These are phyloP conservation scores for Xylota segnis DNA, from an alignment of 2,888 invertebrate genomes.

Conservation along the genomic window DNA sequence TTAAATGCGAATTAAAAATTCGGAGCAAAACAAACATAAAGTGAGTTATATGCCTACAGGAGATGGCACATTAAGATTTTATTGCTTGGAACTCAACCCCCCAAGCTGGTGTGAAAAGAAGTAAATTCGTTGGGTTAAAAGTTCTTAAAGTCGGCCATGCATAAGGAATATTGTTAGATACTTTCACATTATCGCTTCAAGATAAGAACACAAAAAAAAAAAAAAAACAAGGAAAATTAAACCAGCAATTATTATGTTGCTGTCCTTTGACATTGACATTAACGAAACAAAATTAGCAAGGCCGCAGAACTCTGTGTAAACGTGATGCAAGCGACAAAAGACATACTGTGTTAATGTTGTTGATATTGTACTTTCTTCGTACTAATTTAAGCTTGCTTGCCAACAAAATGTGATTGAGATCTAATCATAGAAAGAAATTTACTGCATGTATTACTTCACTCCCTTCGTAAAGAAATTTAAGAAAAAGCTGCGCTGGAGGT, in stretches of 20 bases:
- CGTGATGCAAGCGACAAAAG: too few relatives aligned
- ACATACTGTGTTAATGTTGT: too few relatives aligned
- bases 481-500: too few relatives aligned
- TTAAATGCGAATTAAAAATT: background rate
- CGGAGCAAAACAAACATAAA: background rate
- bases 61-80: background rate
- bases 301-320: background rate
- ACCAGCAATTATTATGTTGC: too few relatives aligned
- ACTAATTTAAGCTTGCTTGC: too few relatives aligned
- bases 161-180: background rate
- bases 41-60: background rate
- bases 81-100: background rate
- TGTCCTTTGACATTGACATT: background rate
- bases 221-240: background rate
- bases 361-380: too few relatives aligned
- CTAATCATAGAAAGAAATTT: too few relatives aligned
- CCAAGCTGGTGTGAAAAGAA: background rate
- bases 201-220: too few relatives aligned
- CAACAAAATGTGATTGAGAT: too few relatives aligned
- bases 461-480: too few relatives aligned
- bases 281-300: background rate
- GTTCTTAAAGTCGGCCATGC: background rate
- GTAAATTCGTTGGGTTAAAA: background rate
- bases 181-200: background rate
- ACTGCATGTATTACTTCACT: too few relatives aligned